These are phyloP conservation scores for Thyatira batis DNA, from an alignment of 2,888 invertebrate species.

Conservation along the genomic window DNA sequence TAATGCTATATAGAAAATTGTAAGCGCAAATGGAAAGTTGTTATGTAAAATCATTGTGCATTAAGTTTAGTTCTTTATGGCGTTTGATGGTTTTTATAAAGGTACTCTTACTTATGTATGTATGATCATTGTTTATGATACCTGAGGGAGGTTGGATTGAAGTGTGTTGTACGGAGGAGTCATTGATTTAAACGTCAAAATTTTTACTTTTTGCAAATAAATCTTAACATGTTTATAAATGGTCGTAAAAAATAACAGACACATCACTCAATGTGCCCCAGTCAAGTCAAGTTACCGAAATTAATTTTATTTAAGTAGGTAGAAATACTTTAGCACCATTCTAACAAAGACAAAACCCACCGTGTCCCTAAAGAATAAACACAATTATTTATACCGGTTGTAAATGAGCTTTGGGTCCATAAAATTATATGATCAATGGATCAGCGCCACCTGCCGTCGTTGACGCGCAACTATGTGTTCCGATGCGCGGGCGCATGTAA, in stretches of 20 bases:
- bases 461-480: slow-evolving; percentile 32
- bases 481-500: slow-evolving; percentile 21
- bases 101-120: too few relatives aligned
- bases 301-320: not conserved
- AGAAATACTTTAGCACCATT: not conserved
- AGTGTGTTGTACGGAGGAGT: too few relatives aligned
- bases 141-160: not conserved
- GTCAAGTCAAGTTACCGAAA: not conserved
- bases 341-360: slow-evolving; percentile 23
- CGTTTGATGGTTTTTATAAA: not conserved
- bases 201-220: too few relatives aligned
- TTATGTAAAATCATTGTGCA: slow-evolving; percentile 9
- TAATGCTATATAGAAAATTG: slow-evolving; percentile 15
- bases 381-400: slow-evolving; percentile 51
- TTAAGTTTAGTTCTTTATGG: not conserved
- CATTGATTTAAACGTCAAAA: too few relatives aligned
- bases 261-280: not conserved
- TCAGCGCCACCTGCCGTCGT: slow-evolving; percentile 62
- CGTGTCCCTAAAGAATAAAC: slow-evolving; percentile 38
- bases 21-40: slow-evolving; percentile 15
- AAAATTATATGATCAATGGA: slow-evolving; percentile 64
- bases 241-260: not conserved
- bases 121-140: not conserved
- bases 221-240: too few relatives aligned
- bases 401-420: slow-evolving; percentile 52